Conservation (phyloP, 2,113 vertebrate genomes). For the Sebastes fasciatus region DNA sequence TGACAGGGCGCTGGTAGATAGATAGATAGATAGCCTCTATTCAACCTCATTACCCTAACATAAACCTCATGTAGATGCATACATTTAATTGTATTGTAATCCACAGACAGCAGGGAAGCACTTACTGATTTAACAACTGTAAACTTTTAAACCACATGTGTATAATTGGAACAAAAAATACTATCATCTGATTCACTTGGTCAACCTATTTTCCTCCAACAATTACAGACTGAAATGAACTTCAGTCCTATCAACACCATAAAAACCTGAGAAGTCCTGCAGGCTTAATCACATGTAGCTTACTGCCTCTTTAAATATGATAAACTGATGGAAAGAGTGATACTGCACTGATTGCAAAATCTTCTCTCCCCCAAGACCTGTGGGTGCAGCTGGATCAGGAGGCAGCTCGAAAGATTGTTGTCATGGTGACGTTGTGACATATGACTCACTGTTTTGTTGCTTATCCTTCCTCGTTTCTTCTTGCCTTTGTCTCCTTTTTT, state of each 20-base stretch:
- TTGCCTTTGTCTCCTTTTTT: conserved; percentile 22
- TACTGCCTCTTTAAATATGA: not conserved
- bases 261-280: not conserved
- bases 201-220: not conserved
- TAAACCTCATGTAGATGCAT: not conserved
- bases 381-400: conserved; percentile 5
- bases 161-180: not conserved
- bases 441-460: conserved; percentile 24
- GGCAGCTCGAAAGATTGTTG: conserved; percentile 26
- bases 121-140: not conserved
- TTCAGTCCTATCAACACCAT: not conserved
- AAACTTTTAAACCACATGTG: not conserved
- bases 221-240: not conserved
- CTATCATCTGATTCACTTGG: not conserved
- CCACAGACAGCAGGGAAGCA: not conserved
- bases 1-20: not conserved
- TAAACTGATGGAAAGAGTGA: not conserved
- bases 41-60: not conserved
- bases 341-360: not conserved
- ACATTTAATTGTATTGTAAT: not conserved
- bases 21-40: not conserved
- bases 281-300: not conserved
- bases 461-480: conserved; percentile 3
- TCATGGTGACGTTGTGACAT: conserved; percentile 47
- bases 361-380: not conserved